Evolutionary conservation across 2,888 invertebrate species (phyloP).

Genomic region (Drosophila barbarae): DNA sequence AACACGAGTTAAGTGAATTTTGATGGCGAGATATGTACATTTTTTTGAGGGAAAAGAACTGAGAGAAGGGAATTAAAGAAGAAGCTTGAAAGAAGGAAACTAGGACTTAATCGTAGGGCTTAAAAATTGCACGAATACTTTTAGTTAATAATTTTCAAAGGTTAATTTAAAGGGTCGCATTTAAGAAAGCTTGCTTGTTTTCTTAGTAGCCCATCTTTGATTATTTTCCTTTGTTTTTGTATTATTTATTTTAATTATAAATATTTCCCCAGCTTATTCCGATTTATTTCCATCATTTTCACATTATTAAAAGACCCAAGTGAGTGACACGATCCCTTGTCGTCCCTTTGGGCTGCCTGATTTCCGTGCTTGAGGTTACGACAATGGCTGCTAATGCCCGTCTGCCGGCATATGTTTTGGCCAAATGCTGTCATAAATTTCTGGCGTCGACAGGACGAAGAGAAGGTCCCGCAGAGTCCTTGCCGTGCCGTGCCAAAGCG

Average conservation of each 20-base stretch:
- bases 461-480: constrained; percentile 8
- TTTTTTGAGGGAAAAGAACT: background rate
- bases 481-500: constrained; percentile 62
- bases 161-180: too few relatives aligned
- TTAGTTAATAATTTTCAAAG: too few relatives aligned
- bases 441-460: constrained; percentile 53
- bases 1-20: constrained; percentile 25
- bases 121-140: too few relatives aligned
- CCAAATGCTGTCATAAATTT: constrained; percentile 76
- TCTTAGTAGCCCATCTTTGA: background rate
- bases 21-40: constrained; percentile 5
- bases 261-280: background rate
- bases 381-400: constrained; percentile 60
- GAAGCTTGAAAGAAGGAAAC: background rate
- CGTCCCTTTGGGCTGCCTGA: background rate
- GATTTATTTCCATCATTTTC: constrained; percentile 21
- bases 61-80: background rate
- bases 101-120: background rate
- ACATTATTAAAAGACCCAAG: constrained; percentile 4
- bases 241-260: constrained; percentile 1
- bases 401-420: constrained; percentile 74
- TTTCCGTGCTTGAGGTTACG: constrained; percentile 19
- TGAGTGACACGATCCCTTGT: constrained; percentile 7
- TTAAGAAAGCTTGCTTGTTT: too few relatives aligned
- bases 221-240: background rate